phyloP scores from a whole-genome alignment of 1,140 invertebrate genomes.

The Neodiprion virginianus region DNA sequence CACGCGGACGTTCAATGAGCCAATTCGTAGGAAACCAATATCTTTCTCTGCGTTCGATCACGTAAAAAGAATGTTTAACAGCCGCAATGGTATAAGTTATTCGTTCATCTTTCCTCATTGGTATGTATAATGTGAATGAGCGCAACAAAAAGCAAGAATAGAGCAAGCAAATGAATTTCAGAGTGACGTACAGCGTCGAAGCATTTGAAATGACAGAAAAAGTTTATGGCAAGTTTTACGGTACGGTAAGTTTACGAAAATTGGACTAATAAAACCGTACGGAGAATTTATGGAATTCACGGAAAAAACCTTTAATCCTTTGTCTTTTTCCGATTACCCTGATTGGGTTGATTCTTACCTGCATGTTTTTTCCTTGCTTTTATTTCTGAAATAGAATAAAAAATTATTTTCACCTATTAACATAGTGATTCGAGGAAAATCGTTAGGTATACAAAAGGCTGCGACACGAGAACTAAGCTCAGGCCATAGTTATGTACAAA shows the following conservation, averaged over 20 bases:
- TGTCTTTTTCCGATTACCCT: not conserved
- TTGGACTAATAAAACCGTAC: no score
- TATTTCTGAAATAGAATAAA: slow-evolving; percentile 70
- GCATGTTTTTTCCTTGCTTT: slow-evolving; percentile 75
- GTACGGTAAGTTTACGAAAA: no score
- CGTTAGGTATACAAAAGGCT: slow-evolving; percentile 9
- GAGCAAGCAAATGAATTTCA: not conserved
- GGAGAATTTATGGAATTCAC: no score
- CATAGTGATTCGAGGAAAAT: not conserved
- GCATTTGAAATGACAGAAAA: not conserved
- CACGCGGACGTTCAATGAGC: slow-evolving; percentile 88
- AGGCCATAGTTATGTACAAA: not conserved
- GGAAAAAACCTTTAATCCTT: no score
- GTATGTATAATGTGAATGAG: no score
- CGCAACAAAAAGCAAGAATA: not conserved
- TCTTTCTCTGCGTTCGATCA: slow-evolving; percentile 74
- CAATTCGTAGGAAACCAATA: slow-evolving; percentile 86
- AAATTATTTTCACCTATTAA: slow-evolving; percentile 21
- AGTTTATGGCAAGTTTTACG: no score
- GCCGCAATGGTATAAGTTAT: no score
- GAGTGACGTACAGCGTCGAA: not conserved
- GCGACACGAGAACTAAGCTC: not conserved
- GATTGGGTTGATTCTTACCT: slow-evolving; percentile 57
- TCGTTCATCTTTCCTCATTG: no score
- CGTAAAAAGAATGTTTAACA: slow-evolving; percentile 15